These are phyloP conservation scores for Cartodere bifasciata DNA, from an alignment of 2,888 invertebrate genomes.

Conservation along the genomic window DNA sequence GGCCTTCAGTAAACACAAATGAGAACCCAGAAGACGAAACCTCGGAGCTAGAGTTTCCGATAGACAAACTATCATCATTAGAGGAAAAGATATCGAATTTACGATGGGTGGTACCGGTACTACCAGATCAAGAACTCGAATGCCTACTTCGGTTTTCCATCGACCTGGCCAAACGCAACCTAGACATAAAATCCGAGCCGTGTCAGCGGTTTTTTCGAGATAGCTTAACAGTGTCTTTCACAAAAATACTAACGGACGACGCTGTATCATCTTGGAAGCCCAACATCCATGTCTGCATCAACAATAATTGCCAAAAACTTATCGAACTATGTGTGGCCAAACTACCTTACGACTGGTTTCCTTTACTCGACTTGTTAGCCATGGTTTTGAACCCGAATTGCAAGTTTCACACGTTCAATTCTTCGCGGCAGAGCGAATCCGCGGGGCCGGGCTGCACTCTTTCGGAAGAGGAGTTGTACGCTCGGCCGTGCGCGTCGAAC, in stretches of 20 bases:
- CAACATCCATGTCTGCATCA: conserved; percentile 92
- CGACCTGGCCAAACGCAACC: conserved; percentile 74
- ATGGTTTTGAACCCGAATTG: conserved; percentile 92
- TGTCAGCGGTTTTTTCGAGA: conserved; percentile 94
- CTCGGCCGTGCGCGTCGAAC: no score
- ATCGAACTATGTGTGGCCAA: conserved; percentile 89
- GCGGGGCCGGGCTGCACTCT: conserved; percentile 46
- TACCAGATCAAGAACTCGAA: conserved; percentile 93
- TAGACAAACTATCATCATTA: conserved; percentile 71
- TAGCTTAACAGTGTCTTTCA: conserved; percentile 86
- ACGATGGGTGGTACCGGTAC: conserved; percentile 93
- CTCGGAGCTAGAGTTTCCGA: conserved; percentile 66
- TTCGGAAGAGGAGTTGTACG: conserved; percentile 59
- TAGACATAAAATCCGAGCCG: conserved; percentile 76
- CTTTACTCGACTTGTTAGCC: conserved; percentile 79
- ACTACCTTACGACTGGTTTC: conserved; percentile 80
- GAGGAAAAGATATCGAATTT: conserved; percentile 95
- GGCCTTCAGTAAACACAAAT: conserved; percentile 21
- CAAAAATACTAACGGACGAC: conserved; percentile 93
- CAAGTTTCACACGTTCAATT: conserved; percentile 87
- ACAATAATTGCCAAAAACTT: conserved; percentile 83
- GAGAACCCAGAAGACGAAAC: conserved; percentile 31
- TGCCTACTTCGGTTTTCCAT: conserved; percentile 81
- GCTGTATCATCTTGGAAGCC: conserved; percentile 96
- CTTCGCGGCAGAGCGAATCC: conserved; percentile 60